Evolutionary conservation across 2,113 vertebrate species (phyloP), one percentile per base, ranked within the genome.

Genomic region (Pelusios castaneus): DNA sequence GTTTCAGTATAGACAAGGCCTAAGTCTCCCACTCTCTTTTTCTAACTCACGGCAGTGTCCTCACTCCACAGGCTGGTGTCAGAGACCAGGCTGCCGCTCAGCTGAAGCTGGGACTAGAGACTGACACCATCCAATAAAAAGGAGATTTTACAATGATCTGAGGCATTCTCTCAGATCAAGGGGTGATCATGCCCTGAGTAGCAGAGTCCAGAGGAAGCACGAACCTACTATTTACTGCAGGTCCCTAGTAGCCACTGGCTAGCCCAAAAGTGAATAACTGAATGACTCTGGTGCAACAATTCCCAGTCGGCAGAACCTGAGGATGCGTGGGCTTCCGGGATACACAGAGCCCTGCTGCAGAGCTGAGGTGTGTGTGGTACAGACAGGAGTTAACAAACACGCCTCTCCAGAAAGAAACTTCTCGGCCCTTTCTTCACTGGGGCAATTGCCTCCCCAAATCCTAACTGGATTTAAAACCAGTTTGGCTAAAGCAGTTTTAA

Each of bases 41-140:
- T 78, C 80, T 88, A 27, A 91, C 84, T 77, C 56, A 77, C 4
- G 5, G 58, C 29, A 60, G 12, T 5, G 16, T 85, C 56, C 31
- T 86, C 60, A 34, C 31, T 80, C 60, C 76, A 29, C 52, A 41
- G 29, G 63, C 73, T 13, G 78, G 11, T 56, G 43, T 34, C 73
- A 51, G 63, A 41, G 82, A 67, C 5, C 24, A 3, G 43, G 41
- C 49, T 82, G 12, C 49, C 70, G 0, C 0, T 47, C 45, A 75
- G 3, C 84, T 85, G 73, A 93, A 41, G 25, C 34, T 89, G 19
- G 56, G 43, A 90, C 31, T 2, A 13, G 60, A 5, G 76, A 5
- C 29, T 38, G 3, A 3, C 10, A 81, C 79, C 92, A 83, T 12
- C 11, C 38, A 79, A 45, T 2, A 77, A 84, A 93, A 91, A 3